phyloP scores from a whole-genome alignment of 1,140 invertebrate species.

The Epicauta chinensis region DNA sequence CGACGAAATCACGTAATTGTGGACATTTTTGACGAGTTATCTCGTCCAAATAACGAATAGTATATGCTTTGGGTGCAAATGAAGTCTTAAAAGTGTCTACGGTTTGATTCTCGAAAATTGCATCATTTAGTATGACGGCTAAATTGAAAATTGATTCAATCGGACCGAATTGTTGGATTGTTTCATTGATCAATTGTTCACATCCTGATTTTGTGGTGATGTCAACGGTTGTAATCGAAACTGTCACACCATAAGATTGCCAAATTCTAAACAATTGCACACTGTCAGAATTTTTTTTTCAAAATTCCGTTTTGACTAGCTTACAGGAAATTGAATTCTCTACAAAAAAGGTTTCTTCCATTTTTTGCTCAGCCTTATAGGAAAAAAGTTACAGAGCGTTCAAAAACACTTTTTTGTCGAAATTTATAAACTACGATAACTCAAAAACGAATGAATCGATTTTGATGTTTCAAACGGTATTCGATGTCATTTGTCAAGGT shows the following conservation, averaged over 20 bases:
- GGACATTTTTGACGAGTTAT: constrained; percentile 46
- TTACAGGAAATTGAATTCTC: too few species aligned
- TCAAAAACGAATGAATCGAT: too few species aligned
- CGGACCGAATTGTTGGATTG: constrained; percentile 52
- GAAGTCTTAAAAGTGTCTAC: constrained; percentile 36
- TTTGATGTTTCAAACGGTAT: too few species aligned
- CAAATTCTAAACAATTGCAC: constrained; percentile 46
- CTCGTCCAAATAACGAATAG: constrained; percentile 45
- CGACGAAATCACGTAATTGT: constrained; percentile 47
- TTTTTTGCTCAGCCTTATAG: too few species aligned
- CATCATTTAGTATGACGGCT: constrained; percentile 57
- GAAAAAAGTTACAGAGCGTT: too few species aligned
- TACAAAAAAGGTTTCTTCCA: too few species aligned
- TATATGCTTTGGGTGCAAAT: constrained; percentile 46
- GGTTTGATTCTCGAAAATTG: constrained; percentile 44
- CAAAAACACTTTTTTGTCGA: too few species aligned
- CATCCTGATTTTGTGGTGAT: constrained; percentile 46
- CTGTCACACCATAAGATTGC: constrained; percentile 48
- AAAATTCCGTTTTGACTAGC: too few species aligned
- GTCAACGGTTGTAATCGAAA: constrained; percentile 47
- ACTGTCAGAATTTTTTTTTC: too few species aligned
- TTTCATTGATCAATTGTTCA: constrained; percentile 52
- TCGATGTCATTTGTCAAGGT: too few species aligned
- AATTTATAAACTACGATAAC: too few species aligned
- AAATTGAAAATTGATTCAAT: constrained; percentile 74